Evolutionary conservation across 2,888 invertebrate genomes (phyloP), one percentile per base, ranked within the genome.

Genomic region (Nephrocerus scutellatus): DNA sequence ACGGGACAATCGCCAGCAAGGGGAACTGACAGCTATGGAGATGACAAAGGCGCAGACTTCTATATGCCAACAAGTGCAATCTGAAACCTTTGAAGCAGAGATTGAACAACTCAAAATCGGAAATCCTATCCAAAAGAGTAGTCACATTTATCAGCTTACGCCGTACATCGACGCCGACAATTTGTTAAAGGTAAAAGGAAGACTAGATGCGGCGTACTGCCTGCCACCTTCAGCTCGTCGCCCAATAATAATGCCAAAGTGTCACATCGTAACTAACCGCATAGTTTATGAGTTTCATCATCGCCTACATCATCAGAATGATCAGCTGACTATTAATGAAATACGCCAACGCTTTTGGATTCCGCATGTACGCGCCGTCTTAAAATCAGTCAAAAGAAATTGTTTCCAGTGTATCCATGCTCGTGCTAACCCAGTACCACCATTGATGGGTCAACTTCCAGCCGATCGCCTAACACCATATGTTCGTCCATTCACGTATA

Each of bases 401-500:
- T 36, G 36, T 25, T 9, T 1, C 6, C 16, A 5, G 6, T 36
- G 36, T 21, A n/a, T 29, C 22, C 9, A 10, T 13, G 6, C 18
- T 13, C 28, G 30, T 10, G 36, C 36, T n/a, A 30, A 19, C 10
- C 29, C 29, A 20, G 12, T n/a, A 12, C 5, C 22, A 19, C 50
- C 36, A 16, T 26, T 25, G 18, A 30, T 15, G 15, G 18, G 36
- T 29, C 21, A 25, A 20, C 20, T 31, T 22, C 38, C 38, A 6
- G 9, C 13, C 10, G 35, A 25, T 9, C 19, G 39, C 2, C 6
- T 39, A 2, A 30, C 35, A 3, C 35, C 39, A n/a, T 35, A 14
- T 3, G 35, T 39, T 5, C 23, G 36, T 3, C 46, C 41, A 10
- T 49, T 47, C 16, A 43, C 39, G 3, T 40, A 45, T 14, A 43